Base-by-base conservation (phyloP, 1,140 invertebrate species). In the Lethrus apterus region DNA sequence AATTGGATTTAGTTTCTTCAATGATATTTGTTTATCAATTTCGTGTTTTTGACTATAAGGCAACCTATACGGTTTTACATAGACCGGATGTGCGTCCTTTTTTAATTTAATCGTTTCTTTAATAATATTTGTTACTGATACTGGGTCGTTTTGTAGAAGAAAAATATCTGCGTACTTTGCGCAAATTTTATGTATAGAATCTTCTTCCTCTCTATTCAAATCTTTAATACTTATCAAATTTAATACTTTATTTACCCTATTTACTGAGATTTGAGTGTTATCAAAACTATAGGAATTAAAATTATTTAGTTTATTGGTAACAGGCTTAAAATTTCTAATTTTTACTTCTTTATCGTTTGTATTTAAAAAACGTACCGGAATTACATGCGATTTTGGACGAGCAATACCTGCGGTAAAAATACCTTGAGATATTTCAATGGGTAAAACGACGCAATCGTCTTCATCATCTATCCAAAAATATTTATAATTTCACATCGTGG, bases 161-260 rank as follows among this genome's bases (percentile, higher is more conserved):
- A 61, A 64, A 34, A 60, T 36, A 35, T 59, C 59, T 5, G 48
- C 20, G 46, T 54, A 63, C 51, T 62, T 63, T 4, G 48, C 52
- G 40, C 49, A 58, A 45, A 59, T 54, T 48, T 46, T 52, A 34
- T 53, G 45, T 30, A 54, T 48, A 14, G 48, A 43, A 21, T 13
- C 13, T 42, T 35, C 38, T 54, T 64, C 59, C 44, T 63, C 53
- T 15, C 10, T 46, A 44, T 44, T 44, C 33, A 44, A 17, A 35
- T 15, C 15, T 4, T 3, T 17, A 35, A 35, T 15, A 35, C 60
- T 56, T 42, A 63, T 52, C 9, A 23, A 33, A 24, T 44, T 19
- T 31, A 52, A 29, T 11, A 52, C 10, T 17, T 17, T 48, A 42
- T 49, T 42, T 36, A 51, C 31, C 38, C 52, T 32, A 14, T 47